phyloP scores from a whole-genome alignment of 1,140 invertebrate species.

The Theocolax elegans region DNA sequence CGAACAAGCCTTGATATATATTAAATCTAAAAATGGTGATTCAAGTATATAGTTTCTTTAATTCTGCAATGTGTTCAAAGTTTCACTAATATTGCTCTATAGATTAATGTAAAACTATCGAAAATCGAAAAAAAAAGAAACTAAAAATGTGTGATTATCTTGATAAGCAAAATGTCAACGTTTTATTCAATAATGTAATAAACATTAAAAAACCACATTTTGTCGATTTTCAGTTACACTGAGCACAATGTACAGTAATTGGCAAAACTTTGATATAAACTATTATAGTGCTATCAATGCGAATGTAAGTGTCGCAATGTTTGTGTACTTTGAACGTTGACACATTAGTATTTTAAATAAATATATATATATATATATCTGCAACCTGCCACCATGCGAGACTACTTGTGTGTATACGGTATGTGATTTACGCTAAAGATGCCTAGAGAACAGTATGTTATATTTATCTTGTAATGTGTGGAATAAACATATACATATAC shows the following conservation, averaged over 20 bases:
- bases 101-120: constrained; percentile 19
- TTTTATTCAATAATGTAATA: no score
- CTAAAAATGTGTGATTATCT: no score
- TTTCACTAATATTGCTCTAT: constrained; percentile 37
- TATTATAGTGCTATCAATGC: constrained; percentile 12
- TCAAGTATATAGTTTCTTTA: constrained; percentile 46
- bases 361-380: constrained; percentile 48
- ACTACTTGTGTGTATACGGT: constrained; percentile 54
- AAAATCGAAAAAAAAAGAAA: no score
- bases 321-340: constrained; percentile 47
- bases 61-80: constrained; percentile 41
- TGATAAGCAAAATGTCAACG: no score
- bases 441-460: constrained; percentile 19
- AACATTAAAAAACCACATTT: no score
- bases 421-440: constrained; percentile 33
- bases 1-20: constrained; percentile 58
- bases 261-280: constrained; percentile 33
- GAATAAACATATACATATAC: constrained; percentile 40
- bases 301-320: constrained; percentile 25
- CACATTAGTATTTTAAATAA: constrained; percentile 48
- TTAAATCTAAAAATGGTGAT: constrained; percentile 52
- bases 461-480: constrained; percentile 14
- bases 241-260: no score
- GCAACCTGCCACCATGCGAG: constrained; percentile 59
- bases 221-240: no score